Conservation (phyloP, 2,888 invertebrate genomes). For the Cataglyphis cursor region DNA sequence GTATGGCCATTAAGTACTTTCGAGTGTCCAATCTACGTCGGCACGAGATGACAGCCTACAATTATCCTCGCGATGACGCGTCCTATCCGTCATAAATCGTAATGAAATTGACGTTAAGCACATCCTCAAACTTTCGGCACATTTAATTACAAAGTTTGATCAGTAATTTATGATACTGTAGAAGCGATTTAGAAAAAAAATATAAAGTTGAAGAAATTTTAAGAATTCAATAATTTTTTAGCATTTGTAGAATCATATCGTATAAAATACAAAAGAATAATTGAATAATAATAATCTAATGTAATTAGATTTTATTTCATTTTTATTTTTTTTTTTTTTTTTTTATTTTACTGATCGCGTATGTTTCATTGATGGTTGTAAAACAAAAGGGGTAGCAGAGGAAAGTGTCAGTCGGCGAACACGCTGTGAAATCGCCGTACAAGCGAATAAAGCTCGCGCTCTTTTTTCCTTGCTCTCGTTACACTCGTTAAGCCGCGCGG, state of each 20-base stretch:
- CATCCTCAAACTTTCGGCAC: not conserved
- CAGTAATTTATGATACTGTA: not conserved
- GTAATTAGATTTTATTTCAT: not conserved
- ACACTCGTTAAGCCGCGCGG: slow-evolving; percentile 13
- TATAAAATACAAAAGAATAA: not conserved
- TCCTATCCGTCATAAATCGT: slow-evolving; percentile 28
- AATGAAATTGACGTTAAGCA: not conserved
- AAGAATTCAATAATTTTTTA: not conserved
- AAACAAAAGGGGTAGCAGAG: not conserved
- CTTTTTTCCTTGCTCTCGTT: not conserved
- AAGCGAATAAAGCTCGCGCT: not conserved
- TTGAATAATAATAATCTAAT: not conserved
- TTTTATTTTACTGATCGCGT: not conserved
- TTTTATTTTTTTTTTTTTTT: not conserved
- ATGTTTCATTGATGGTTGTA: not conserved
- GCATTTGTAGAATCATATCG: not conserved
- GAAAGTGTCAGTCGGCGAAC: not conserved
- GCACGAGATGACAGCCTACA: slow-evolving; percentile 53
- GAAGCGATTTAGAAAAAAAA: not conserved
- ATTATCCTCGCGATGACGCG: slow-evolving; percentile 30
- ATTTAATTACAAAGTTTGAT: slow-evolving; percentile 12
- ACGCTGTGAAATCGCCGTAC: not conserved
- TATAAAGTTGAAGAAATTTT: not conserved
- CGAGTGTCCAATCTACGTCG: slow-evolving; percentile 52
- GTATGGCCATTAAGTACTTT: slow-evolving; percentile 47